A percentile compares a stretch with the other conserved stretches of the same genome.
Conservation (phyloP, 2,888 invertebrate genomes). For the Chrysina gloriosa region DNA sequence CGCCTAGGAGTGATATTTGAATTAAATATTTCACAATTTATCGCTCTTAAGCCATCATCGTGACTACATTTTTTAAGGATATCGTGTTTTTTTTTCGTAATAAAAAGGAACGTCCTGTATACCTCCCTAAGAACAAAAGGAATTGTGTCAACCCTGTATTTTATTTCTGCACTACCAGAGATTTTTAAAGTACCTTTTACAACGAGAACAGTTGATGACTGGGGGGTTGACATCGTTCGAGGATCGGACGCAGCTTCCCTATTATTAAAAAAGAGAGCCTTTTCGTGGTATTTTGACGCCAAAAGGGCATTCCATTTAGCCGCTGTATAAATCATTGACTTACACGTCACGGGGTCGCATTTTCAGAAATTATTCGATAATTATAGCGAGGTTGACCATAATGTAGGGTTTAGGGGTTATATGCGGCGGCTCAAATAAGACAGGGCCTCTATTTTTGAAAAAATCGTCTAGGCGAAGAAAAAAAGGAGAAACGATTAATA, state of each 20-base stretch:
- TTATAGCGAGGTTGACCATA: constrained; percentile 18
- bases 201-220: constrained; percentile 8
- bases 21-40: constrained; percentile 2
- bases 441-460: constrained; percentile 6
- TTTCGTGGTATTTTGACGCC: constrained; percentile 46
- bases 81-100: no score
- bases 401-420: constrained; percentile 13
- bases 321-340: constrained; percentile 39
- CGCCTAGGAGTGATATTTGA: constrained; percentile 16
- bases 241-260: constrained; percentile 43
- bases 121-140: no score
- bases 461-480: not conserved
- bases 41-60: not conserved
- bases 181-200: not conserved
- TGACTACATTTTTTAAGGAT: no score
- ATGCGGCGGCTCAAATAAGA: constrained; percentile 5
- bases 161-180: no score
- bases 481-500: constrained; percentile 6
- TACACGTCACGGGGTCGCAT: constrained; percentile 27
- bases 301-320: constrained; percentile 43
- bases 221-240: constrained; percentile 45
- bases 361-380: constrained; percentile 33
- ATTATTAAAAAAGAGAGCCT: constrained; percentile 46
- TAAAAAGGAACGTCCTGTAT: no score
- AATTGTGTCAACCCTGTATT: no score